phyloP scores from a whole-genome alignment of 2,113 vertebrate genomes.

The Oxyruncus cristatus region DNA sequence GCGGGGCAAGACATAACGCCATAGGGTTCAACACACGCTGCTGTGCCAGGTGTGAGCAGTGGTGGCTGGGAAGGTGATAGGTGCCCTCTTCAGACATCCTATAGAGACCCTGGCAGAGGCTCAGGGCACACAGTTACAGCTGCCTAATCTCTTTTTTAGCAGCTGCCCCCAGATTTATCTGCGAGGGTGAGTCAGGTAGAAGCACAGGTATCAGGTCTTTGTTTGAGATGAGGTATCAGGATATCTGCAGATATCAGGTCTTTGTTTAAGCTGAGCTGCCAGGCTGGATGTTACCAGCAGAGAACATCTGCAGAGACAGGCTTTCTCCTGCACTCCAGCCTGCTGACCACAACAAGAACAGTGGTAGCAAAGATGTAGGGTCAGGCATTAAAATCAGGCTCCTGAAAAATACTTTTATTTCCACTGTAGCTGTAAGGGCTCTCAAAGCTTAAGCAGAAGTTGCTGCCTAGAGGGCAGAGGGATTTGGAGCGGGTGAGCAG shows the following conservation, averaged over 20 bases:
- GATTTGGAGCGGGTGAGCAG: neutral
- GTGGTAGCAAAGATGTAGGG: neutral
- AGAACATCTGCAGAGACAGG: neutral
- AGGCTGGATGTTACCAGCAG: neutral
- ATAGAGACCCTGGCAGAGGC: neutral
- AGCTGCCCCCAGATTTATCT: neutral
- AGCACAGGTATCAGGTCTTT: neutral
- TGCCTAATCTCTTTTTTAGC: neutral
- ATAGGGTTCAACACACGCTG: neutral
- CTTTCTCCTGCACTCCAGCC: neutral
- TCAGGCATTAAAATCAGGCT: neutral
- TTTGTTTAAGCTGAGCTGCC: neutral
- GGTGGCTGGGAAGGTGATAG: neutral
- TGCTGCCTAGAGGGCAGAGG: neutral
- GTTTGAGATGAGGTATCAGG: neutral
- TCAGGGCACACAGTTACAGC: neutral
- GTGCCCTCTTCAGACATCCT: neutral
- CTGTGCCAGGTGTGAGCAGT: accelerated
- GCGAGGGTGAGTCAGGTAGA: neutral
- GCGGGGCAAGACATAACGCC: neutral
- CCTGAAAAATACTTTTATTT: neutral
- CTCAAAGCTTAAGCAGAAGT: neutral
- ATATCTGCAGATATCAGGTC: neutral
- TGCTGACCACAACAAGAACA: neutral
- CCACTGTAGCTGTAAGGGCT: neutral